Base-by-base conservation (phyloP, 2,113 vertebrate genomes). In the Budorcas taxicolor region DNA sequence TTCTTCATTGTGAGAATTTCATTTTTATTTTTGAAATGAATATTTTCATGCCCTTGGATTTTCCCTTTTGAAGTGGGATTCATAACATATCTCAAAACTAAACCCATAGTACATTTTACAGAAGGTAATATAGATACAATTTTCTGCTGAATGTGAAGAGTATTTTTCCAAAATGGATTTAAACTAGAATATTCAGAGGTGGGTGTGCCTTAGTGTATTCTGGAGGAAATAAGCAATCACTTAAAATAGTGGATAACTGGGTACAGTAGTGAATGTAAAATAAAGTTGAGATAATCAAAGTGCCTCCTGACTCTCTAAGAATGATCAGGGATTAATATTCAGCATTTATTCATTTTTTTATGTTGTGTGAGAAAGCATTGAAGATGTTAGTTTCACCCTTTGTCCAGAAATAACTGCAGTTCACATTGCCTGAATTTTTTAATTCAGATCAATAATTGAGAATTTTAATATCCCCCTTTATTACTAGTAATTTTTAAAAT, bases 21-120 rank as follows among this genome's bases (percentile, higher is more conserved):
- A 82, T 95, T 97, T 96, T 95, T 91, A 97, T 91, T 95, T 94
- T 91, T 87, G 91, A 93, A 95, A 92, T 76, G 55, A 93, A 40
- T 91, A 82, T 83, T 16, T 91, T 91, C 50, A 57, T 94, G 36
- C 40, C 7, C 45, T 76, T 86, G 21, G 17, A 92, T 97, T 94
- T 96, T 90, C 45, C 43, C 3, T 82, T 90, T 84, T 53, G 55
- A 97, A 93, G 29, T 94, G 8, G 50, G 14, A 91, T 91, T 95
- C n/a, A 95, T 91, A 45, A 60, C 33, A 67, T 87, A 94, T 71
- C 58, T 89, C 58, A 64, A 83, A 97, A 76, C 58, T 88, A 94
- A 97, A 95, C 31, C 36, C 19, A 45, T 31, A 83, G 11, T 36
- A 93, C 40, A 92, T 86, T 94, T 84, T 95, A 67, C 33, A 82